Conservation (phyloP, 1,140 invertebrate genomes). For the Hyles euphorbiae region DNA sequence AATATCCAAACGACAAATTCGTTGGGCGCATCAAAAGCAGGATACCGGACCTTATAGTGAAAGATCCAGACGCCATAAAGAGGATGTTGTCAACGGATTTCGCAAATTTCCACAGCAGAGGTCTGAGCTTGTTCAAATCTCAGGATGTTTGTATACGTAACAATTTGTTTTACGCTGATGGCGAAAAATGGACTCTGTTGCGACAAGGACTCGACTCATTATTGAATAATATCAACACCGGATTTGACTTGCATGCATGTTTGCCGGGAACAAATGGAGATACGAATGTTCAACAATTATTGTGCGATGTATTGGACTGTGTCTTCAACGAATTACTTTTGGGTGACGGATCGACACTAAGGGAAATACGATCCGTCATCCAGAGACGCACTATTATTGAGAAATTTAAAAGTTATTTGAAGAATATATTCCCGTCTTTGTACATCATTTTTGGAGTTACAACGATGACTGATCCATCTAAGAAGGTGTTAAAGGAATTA, state of each 20-base stretch:
- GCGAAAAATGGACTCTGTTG: constrained; percentile 64
- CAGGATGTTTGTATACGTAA: constrained; percentile 71
- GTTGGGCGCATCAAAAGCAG: constrained; percentile 70
- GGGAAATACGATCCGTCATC: constrained; percentile 33
- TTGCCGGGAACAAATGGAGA: constrained; percentile 68
- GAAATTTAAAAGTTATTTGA: constrained; percentile 56
- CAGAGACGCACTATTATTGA: constrained; percentile 39
- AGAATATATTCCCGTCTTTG: constrained; percentile 59
- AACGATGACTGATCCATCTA: constrained; percentile 28
- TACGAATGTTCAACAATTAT: constrained; percentile 63
- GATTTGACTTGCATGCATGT: constrained; percentile 58
- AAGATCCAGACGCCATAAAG: constrained; percentile 76
- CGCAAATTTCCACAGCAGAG: constrained; percentile 71
- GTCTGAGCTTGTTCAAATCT: constrained; percentile 65
- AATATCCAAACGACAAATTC: constrained; percentile 49
- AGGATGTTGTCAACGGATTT: constrained; percentile 76
- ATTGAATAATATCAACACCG: constrained; percentile 40
- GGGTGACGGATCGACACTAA: constrained; percentile 40
- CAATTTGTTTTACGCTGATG: constrained; percentile 69
- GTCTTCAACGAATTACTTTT: constrained; percentile 60
- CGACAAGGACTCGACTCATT: constrained; percentile 47
- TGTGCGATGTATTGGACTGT: constrained; percentile 62
- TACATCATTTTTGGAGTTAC: constrained; percentile 46
- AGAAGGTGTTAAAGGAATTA: constrained; percentile 28
- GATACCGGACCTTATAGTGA: constrained; percentile 74